Conservation (phyloP, 2,113 vertebrate genomes). For the Syngnathus typhle region DNA sequence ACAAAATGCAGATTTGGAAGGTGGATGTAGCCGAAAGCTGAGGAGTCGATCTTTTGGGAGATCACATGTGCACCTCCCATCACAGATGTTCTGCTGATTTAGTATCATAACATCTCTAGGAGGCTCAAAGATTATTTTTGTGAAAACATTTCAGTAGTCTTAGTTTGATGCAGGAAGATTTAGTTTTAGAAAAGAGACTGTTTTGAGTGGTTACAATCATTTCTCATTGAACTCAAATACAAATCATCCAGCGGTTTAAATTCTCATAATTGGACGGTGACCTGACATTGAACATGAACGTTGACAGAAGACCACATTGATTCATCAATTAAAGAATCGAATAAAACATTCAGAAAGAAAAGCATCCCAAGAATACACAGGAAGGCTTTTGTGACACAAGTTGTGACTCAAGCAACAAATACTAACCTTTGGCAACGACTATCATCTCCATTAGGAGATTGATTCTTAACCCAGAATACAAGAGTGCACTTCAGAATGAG, state of each 20-base stretch:
- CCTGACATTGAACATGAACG: neutral
- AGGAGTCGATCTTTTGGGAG: conserved; percentile 33
- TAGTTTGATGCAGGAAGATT: neutral
- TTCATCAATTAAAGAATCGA: neutral
- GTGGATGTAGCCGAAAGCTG: conserved; percentile 17
- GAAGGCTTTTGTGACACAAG: conserved; percentile 48
- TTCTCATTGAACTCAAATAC: neutral
- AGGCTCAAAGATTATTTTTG: conserved; percentile 30
- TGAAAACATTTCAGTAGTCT: neutral
- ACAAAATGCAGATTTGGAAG: neutral
- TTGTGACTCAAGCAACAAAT: conserved; percentile 39
- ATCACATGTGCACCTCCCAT: conserved; percentile 46
- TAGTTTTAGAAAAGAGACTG: neutral
- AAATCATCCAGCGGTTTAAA: neutral
- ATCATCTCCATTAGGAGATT: conserved; percentile 56
- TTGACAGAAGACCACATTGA: neutral
- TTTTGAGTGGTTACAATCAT: neutral
- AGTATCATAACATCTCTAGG: conserved; percentile 36
- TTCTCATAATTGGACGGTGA: neutral
- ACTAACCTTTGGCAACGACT: conserved; percentile 48
- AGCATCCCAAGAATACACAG: conserved; percentile 26
- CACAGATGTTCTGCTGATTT: conserved; percentile 56
- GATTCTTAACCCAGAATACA: conserved; percentile 36
- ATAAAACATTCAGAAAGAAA: conserved; percentile 45
- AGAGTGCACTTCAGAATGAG: conserved; percentile 1